phyloP scores from a whole-genome alignment of 2,113 vertebrate species.

The Aptenodytes forsteri region DNA sequence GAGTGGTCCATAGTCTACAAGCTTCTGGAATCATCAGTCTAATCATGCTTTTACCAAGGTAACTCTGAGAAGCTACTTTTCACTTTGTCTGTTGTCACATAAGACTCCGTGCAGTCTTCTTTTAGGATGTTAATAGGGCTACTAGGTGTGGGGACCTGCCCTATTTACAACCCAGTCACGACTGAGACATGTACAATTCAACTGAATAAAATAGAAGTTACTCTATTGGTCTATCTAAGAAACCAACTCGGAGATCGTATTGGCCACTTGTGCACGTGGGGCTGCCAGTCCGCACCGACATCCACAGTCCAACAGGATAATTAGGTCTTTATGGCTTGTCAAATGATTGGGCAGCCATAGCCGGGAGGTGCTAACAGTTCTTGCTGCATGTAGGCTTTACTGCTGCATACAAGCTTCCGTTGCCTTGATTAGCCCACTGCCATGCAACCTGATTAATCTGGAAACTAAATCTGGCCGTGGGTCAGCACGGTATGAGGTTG shows the following conservation, averaged over 20 bases:
- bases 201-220: not conserved
- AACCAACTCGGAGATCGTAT: fast-evolving
- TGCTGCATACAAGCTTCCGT: not conserved
- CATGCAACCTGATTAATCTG: not conserved
- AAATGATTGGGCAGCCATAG: not conserved
- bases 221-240: not conserved
- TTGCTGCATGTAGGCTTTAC: not conserved
- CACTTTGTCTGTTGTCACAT: not conserved
- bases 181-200: not conserved
- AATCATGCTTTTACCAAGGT: not conserved
- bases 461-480: not conserved
- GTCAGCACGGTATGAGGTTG: not conserved
- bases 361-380: not conserved
- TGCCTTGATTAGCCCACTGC: not conserved
- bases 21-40: not conserved
- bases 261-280: fast-evolving
- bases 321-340: not conserved
- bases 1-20: not conserved
- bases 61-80: not conserved
- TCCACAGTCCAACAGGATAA: not conserved
- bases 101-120: not conserved
- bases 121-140: not conserved
- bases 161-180: not conserved
- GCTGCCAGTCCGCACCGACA: not conserved
- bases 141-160: not conserved